These are phyloP conservation scores for Uria aalge DNA, from an alignment of 2,113 vertebrate species.

Conservation along the genomic window DNA sequence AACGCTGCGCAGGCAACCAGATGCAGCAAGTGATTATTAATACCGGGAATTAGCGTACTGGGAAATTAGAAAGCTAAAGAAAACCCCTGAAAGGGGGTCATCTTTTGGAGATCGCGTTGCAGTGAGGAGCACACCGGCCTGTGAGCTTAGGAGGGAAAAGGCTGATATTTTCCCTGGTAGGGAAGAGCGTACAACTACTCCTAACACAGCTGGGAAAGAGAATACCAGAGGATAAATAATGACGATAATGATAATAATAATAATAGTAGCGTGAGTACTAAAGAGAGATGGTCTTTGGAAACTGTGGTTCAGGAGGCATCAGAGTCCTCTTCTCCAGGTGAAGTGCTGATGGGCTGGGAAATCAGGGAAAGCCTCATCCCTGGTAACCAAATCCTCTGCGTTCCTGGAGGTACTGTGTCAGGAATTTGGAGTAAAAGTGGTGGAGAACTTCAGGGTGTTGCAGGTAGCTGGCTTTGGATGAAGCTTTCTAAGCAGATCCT, in stretches of 20 bases:
- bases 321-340: background rate
- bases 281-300: background rate
- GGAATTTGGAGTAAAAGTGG: background rate
- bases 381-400: background rate
- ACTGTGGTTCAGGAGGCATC: background rate
- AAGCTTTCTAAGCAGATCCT: background rate
- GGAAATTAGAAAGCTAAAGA: background rate
- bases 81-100: background rate
- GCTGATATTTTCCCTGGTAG: background rate
- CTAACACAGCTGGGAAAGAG: background rate
- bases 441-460: background rate
- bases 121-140: background rate
- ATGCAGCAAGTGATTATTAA: background rate
- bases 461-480: background rate
- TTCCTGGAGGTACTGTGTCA: background rate
- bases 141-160: background rate
- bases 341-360: background rate
- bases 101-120: background rate
- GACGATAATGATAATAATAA: too few relatives aligned
- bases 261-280: background rate
- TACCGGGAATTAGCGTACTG: background rate
- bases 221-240: background rate
- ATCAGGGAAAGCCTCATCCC: background rate
- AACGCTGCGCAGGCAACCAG: background rate
- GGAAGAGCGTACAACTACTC: background rate